phyloP scores from a whole-genome alignment of 2,888 invertebrate species.

The Epistrophe eligans region DNA sequence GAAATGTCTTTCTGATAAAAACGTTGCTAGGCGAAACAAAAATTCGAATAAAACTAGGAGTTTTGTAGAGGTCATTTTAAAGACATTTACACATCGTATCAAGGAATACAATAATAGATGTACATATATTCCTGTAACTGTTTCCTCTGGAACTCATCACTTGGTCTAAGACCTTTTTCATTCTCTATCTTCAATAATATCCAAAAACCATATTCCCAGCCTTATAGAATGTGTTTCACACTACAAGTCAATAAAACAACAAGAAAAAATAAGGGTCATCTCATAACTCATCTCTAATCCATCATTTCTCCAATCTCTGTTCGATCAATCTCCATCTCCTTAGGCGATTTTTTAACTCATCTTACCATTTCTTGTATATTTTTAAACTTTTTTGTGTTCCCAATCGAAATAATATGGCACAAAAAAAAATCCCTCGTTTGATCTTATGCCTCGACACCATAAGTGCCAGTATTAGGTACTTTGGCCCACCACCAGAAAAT shows the following conservation, averaged over 20 bases:
- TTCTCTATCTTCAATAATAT: no score
- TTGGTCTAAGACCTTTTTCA: no score
- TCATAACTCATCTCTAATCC: constrained; percentile 56
- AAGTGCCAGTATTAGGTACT: not conserved
- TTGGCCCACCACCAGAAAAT: constrained; percentile 18
- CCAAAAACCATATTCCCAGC: not conserved
- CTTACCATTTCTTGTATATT: constrained; percentile 20
- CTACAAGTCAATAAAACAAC: not conserved
- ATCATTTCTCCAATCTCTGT: constrained; percentile 56
- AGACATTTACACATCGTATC: no score
- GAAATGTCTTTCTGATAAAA: no score
- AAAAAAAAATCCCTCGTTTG: constrained; percentile 3
- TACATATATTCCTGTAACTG: no score
- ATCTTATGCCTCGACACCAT: not conserved
- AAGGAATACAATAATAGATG: no score
- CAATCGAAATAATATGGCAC: constrained; percentile 9
- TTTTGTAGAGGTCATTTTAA: no score
- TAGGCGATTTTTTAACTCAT: constrained; percentile 35
- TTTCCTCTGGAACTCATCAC: no score
- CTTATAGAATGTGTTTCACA: not conserved
- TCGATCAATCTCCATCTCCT: constrained; percentile 54
- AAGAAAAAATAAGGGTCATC: not conserved
- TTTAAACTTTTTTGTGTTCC: not conserved
- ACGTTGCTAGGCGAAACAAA: no score
- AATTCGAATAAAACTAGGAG: no score